Evolutionary conservation across 2,797 vertebrate genomes (phyloP).

Genomic region (Sebastes jordani): DNA sequence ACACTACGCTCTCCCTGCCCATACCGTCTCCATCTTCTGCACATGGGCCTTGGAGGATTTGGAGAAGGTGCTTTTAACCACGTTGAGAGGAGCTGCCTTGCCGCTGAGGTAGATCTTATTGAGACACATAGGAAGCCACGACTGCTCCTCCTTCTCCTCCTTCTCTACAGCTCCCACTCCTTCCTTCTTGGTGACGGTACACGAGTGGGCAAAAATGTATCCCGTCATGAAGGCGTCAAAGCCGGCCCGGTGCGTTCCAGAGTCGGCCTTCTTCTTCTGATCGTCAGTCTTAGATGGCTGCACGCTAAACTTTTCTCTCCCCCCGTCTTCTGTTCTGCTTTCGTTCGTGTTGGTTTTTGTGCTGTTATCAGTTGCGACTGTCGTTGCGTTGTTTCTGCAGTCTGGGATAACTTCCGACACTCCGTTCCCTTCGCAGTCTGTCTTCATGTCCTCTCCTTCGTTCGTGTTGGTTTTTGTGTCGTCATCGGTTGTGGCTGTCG

Average conservation of each 20-base stretch:
- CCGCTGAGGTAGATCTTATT: conserved; percentile 97
- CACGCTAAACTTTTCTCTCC: not conserved
- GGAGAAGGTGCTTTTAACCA: conserved; percentile 93
- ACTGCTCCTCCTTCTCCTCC: conserved; percentile 18
- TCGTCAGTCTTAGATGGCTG: not conserved
- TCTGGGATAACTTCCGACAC: not conserved
- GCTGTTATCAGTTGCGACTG: not conserved
- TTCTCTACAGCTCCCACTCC: not conserved
- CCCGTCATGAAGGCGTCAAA: conserved; percentile 99
- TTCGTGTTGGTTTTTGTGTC: not conserved
- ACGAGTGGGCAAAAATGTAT: conserved; percentile 90
- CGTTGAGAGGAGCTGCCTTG: conserved; percentile 90
- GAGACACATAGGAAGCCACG: conserved; percentile 84
- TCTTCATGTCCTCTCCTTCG: conserved; percentile 7
- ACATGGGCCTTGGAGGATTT: conserved; percentile 92
- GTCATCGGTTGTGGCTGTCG: not conserved
- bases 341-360: not conserved
- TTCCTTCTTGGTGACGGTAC: conserved; percentile 63
- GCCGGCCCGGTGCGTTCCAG: conserved; percentile 91
- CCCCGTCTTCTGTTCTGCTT: not conserved
- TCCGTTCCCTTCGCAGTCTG: conserved; percentile 4
- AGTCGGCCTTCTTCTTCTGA: conserved; percentile 69
- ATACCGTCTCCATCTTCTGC: conserved; percentile 91
- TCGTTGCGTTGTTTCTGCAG: not conserved
- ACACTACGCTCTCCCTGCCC: conserved; percentile 65